Base-by-base conservation (phyloP, 64 coral and sea anemone genomes). In the Actinia equina region DNA sequence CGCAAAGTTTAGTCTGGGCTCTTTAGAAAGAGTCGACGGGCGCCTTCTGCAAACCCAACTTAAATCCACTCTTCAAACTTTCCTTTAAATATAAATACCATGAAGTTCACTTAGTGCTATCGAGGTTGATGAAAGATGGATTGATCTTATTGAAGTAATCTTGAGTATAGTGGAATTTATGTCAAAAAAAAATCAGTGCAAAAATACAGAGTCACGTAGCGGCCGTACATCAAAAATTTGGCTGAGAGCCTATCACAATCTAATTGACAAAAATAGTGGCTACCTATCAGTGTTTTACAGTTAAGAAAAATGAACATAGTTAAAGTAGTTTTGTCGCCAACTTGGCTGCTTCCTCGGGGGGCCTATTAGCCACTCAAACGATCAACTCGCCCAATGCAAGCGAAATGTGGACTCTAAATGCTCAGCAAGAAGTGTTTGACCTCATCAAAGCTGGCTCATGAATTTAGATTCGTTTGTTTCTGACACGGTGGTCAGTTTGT, bases 321-420 rank as follows among this genome's bases (percentile, higher is more conserved):
- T 74, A 74, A 74, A 74, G 69, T 42, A 74, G 69, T 27, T 27
- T 27, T 74, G 69, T 11, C 69, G 69, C 69, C 69, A 74, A 30
- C 69, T 74, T 74, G 69, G 69, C 69, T 74, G 69, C 23, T 74
- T 74, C 69, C 69, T 74, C 20, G 4, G 26, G 69, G 62, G 69
- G 69, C 2, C 26, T 41, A 74, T 74, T 74, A 74, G 25, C 3
- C 9, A 37, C 69, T 74, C 27, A 74, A 74, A 74, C 27, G 69
- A 74, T 74, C 37, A 74, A 74, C 27, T 71, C 13, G 14, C 25
- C 1, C 4, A 74, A 27, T 1, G 26, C 37, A 74, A 74, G 26
- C 11, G 25, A 30, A 37, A 74, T 10, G 37, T 37, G 2, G 69
- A 69, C 63, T 74, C 25, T 74, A 74, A 37, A 74, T 30, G 10